Conservation (phyloP, 2,888 invertebrate genomes). For the Conops quadrifasciatus region DNA sequence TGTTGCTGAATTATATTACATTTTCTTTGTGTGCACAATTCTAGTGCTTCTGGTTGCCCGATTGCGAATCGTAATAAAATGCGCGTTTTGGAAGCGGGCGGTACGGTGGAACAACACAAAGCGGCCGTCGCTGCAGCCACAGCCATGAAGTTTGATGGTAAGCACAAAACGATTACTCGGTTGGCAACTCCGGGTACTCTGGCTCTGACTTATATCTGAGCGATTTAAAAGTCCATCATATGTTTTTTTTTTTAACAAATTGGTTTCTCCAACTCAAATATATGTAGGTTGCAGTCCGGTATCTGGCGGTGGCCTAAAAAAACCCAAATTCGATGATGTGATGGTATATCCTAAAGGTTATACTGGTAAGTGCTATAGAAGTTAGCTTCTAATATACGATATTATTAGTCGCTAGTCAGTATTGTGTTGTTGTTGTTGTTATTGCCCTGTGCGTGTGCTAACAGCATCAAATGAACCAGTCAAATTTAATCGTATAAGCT, state of each 20-base stretch:
- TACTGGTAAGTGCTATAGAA: conserved; percentile 69
- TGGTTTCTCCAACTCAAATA: neutral
- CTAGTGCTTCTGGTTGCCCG: conserved; percentile 94
- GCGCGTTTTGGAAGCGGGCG: conserved; percentile 86
- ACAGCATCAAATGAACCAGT: conserved; percentile 43
- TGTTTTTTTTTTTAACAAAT: neutral
- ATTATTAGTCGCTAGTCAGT: conserved; percentile 12
- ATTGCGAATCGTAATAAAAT: conserved; percentile 93
- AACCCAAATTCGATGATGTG: conserved; percentile 75
- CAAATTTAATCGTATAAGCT: conserved; percentile 22
- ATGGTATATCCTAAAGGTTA: conserved; percentile 83
- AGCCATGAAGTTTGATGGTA: conserved; percentile 87
- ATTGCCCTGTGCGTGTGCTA: conserved; percentile 65
- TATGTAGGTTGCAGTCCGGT: conserved; percentile 72
- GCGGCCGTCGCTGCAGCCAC: conserved; percentile 83
- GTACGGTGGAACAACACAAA: conserved; percentile 86
- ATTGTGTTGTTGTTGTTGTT: conserved; percentile 39
- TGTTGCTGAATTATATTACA: neutral
- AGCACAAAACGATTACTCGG: conserved; percentile 60
- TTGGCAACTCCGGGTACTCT: neutral
- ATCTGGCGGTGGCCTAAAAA: conserved; percentile 78
- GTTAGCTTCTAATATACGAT: conserved; percentile 29
- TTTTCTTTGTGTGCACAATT: neutral
- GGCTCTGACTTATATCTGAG: neutral
- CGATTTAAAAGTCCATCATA: neutral